Conservation (phyloP, 1,140 invertebrate genomes). For the Lanistes nyassanus region DNA sequence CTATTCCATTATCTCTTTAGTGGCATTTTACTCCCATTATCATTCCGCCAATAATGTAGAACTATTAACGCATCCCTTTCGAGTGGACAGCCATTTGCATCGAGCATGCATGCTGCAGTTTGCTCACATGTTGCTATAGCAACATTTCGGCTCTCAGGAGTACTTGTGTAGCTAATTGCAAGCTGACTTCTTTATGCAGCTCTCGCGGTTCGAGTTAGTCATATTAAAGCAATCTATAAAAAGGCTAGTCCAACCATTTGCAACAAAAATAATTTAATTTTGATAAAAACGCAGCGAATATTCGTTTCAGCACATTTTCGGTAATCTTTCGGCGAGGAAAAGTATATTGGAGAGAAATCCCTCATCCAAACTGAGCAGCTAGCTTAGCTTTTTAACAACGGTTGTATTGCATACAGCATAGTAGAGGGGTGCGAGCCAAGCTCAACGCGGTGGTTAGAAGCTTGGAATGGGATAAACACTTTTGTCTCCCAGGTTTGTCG, state of each 20-base stretch:
- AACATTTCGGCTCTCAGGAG: neutral
- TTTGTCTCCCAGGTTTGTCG: too few species aligned
- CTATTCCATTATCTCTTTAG: slow-evolving; percentile 7
- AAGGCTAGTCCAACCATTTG: too few species aligned
- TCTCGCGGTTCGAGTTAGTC: neutral
- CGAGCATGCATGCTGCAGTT: neutral
- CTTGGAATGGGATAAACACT: too few species aligned
- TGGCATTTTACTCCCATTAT: slow-evolving; percentile 13
- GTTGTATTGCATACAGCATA: too few species aligned
- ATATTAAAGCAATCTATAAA: neutral
- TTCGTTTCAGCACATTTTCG: too few species aligned
- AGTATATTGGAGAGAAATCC: too few species aligned
- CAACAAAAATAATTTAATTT: neutral
- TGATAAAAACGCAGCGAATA: neutral
- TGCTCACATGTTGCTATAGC: too few species aligned
- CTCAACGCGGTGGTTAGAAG: too few species aligned
- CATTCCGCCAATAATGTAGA: slow-evolving; percentile 7
- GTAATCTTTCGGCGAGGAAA: too few species aligned
- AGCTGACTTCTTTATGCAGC: neutral
- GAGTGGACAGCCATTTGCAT: neutral
- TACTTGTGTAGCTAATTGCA: neutral
- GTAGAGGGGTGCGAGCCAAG: too few species aligned
- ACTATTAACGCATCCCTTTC: neutral
- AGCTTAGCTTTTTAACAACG: too few species aligned
- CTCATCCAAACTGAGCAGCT: too few species aligned